Percentiles rank a stretch among this genome's conserved stretches.
phyloP scores from a whole-genome alignment of 2,888 invertebrate species.

The Agrotis clavis region DNA sequence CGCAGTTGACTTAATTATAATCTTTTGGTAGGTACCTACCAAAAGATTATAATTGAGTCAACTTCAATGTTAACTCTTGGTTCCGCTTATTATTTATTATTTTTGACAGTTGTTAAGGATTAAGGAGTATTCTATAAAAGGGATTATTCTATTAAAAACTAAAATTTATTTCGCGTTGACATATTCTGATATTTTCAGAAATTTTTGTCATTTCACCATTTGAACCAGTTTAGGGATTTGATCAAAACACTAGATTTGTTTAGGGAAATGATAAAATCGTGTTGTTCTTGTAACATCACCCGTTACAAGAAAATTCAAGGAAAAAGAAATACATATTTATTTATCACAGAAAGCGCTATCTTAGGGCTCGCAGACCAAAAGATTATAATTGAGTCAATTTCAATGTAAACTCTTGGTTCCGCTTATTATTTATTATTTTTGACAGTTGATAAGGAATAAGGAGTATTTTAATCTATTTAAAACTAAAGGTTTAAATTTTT shows the following conservation, averaged over 20 bases:
- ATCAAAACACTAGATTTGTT: too few relatives aligned
- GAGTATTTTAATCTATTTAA: not conserved
- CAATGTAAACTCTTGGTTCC: not conserved
- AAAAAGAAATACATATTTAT: not conserved
- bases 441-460: not conserved
- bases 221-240: too few relatives aligned
- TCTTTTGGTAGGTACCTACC: too few relatives aligned
- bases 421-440: not conserved
- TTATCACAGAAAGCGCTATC: not conserved
- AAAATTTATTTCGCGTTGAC: too few relatives aligned
- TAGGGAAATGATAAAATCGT: too few relatives aligned
- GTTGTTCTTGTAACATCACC: too few relatives aligned
- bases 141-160: too few relatives aligned
- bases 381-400: slow-evolving; percentile 5
- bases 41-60: slow-evolving; percentile 9
- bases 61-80: not conserved
- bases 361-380: slow-evolving; percentile 15
- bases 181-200: too few relatives aligned
- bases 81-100: not conserved
- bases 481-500: too few relatives aligned
- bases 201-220: too few relatives aligned
- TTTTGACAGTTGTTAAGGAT: not conserved
- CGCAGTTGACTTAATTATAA: too few relatives aligned
- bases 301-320: not conserved
- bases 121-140: not conserved